Conservation (phyloP, 2,113 vertebrate species). For the Chaetodon trifascialis region DNA sequence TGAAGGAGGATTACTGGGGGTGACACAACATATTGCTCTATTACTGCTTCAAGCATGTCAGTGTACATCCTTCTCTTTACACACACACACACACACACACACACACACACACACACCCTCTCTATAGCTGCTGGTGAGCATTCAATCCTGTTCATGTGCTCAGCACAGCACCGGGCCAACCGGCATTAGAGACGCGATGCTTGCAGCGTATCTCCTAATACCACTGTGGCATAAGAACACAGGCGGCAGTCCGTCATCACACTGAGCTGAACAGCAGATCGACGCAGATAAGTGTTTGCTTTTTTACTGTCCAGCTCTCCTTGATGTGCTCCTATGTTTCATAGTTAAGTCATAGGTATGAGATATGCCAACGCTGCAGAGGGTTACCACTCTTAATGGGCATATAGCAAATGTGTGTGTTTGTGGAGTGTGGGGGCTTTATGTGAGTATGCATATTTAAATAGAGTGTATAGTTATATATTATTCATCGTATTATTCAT, state of each 20-base stretch:
- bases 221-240: conserved; percentile 8
- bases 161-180: conserved; percentile 6
- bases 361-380: background rate
- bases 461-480: conserved; percentile 6
- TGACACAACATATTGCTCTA: conserved; percentile 61
- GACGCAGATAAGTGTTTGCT: background rate
- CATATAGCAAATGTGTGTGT: background rate
- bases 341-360: background rate
- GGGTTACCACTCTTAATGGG: background rate
- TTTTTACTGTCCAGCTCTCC: background rate
- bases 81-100: conserved; percentile 3
- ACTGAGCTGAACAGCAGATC: conserved; percentile 1
- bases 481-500: conserved; percentile 16
- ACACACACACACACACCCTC: background rate
- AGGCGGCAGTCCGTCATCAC: conserved; percentile 2
- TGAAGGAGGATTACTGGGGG: conserved; percentile 49
- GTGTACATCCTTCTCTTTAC: conserved; percentile 43
- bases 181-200: background rate
- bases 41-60: conserved; percentile 54
- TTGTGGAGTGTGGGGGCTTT: background rate
- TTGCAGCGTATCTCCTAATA: background rate
- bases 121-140: background rate
- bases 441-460: conserved; percentile 8
- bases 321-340: conserved; percentile 3
- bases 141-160: conserved; percentile 5